Percentiles rank a stretch among this genome's conserved stretches.
phyloP scores from a whole-genome alignment of 2,113 vertebrate genomes.

The Calyptommatus sinebrachiatus region DNA sequence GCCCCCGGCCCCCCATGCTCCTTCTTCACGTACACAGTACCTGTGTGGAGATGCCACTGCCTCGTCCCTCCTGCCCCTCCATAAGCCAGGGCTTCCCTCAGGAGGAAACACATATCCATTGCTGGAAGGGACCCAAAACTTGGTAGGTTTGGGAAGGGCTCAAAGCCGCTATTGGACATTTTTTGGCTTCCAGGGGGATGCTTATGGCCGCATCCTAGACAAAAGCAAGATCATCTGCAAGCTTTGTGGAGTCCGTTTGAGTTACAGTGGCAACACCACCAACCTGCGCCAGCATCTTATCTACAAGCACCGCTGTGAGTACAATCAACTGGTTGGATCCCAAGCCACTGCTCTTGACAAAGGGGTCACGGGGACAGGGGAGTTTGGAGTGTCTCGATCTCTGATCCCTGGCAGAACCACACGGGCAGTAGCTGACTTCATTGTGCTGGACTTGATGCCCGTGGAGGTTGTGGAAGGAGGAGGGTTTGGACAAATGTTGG shows the following conservation, averaged over 20 bases:
- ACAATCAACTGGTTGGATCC: conserved; percentile 50
- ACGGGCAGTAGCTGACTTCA: conserved; percentile 66
- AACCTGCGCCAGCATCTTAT: conserved; percentile 70
- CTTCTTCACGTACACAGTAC: conserved; percentile 40
- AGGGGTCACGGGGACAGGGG: background rate
- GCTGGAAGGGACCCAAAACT: conserved; percentile 59
- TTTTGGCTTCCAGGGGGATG: conserved; percentile 67
- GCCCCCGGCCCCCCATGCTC: conserved; percentile 53
- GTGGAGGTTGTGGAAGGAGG: conserved; percentile 66
- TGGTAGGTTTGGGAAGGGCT: conserved; percentile 54
- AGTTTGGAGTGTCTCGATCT: background rate
- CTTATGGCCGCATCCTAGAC: conserved; percentile 68
- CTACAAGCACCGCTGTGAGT: conserved; percentile 66
- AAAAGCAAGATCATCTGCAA: conserved; percentile 71
- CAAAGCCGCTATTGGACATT: conserved; percentile 65
- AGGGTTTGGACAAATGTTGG: conserved; percentile 71
- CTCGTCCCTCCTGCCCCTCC: conserved; percentile 29
- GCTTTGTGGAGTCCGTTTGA: conserved; percentile 67
- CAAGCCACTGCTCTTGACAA: conserved; percentile 15
- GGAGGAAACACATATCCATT: conserved; percentile 27
- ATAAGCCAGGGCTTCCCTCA: conserved; percentile 15
- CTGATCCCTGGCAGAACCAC: conserved; percentile 49
- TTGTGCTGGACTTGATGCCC: conserved; percentile 70
- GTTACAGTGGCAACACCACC: conserved; percentile 61
- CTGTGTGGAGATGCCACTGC: conserved; percentile 22